phyloP scores from a whole-genome alignment of 2,888 invertebrate species.

The Cynaeus angustus region DNA sequence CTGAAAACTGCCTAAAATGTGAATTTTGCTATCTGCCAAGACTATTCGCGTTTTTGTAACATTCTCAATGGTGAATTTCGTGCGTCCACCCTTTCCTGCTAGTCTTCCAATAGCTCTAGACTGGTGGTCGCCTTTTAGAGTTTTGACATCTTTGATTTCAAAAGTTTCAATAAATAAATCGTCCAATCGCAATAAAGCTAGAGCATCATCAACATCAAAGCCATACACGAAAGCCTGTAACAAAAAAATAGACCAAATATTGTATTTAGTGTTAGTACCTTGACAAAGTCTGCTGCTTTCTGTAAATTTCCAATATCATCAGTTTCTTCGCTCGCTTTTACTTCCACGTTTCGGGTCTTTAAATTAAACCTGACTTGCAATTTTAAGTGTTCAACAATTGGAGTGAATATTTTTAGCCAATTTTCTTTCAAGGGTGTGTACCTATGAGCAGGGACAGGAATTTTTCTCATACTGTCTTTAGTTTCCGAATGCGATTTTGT shows the following conservation, averaged over 20 bases:
- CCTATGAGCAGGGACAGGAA: slow-evolving; percentile 95
- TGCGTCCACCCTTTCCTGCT: slow-evolving; percentile 97
- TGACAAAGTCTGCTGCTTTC: slow-evolving; percentile 98
- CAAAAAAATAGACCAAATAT: slow-evolving; percentile 35
- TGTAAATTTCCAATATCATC: slow-evolving; percentile 93
- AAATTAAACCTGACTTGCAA: slow-evolving; percentile 96
- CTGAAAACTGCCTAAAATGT: slow-evolving; percentile 97
- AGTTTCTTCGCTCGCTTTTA: slow-evolving; percentile 81
- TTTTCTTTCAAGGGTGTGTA: slow-evolving; percentile 95
- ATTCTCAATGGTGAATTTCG: slow-evolving; percentile 99
- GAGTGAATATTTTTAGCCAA: slow-evolving; percentile 98
- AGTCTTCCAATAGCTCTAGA: slow-evolving; percentile 97
- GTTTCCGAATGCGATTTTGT: slow-evolving; percentile 71
- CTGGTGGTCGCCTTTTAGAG: slow-evolving; percentile 94
- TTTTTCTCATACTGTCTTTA: slow-evolving; percentile 79
- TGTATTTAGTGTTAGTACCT: slow-evolving; percentile 66
- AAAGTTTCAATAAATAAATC: slow-evolving; percentile 98
- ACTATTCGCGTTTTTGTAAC: slow-evolving; percentile 98
- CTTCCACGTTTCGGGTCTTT: slow-evolving; percentile 92
- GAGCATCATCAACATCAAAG: slow-evolving; percentile 97
- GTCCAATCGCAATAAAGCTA: slow-evolving; percentile 94
- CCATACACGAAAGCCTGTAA: slow-evolving; percentile 90
- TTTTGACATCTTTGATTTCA: slow-evolving; percentile 97
- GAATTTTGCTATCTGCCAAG: slow-evolving; percentile 96
- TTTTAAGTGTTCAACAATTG: slow-evolving; percentile 95